Percentiles rank a stretch among this genome's conserved stretches.
phyloP scores from a whole-genome alignment of 2,113 vertebrate genomes.

The Eretmochelys imbricata region DNA sequence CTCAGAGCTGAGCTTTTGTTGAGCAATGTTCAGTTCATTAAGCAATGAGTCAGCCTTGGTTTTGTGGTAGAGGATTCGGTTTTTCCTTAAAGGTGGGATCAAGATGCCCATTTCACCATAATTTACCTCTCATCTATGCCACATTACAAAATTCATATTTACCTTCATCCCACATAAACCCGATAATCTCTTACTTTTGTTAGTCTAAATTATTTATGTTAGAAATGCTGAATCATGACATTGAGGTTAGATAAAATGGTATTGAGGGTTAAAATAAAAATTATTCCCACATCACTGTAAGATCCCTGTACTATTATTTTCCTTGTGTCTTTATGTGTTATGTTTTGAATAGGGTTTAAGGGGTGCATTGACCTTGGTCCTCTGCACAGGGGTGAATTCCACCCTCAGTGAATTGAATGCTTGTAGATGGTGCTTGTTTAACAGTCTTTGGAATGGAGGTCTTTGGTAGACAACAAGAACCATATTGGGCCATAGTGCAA shows the following conservation, averaged over 20 bases:
- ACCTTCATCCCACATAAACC: constrained; percentile 69
- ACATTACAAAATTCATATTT: constrained; percentile 39
- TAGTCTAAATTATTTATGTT: constrained; percentile 73
- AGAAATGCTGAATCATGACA: constrained; percentile 71
- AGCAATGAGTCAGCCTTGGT: constrained; percentile 71
- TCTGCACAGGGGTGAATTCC: constrained; percentile 9
- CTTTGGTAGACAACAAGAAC: not conserved
- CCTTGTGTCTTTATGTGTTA: constrained; percentile 12
- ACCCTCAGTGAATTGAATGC: not conserved
- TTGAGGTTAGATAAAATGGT: constrained; percentile 59
- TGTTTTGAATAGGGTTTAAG: constrained; percentile 44
- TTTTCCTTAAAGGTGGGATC: constrained; percentile 56
- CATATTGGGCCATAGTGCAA: not conserved
- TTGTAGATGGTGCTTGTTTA: not conserved
- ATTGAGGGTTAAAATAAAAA: constrained; percentile 42
- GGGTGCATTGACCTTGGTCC: not conserved
- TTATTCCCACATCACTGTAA: constrained; percentile 68
- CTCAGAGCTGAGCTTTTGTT: constrained; percentile 41
- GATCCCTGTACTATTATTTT: constrained; percentile 49
- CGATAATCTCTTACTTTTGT: constrained; percentile 55
- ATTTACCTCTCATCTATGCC: constrained; percentile 70
- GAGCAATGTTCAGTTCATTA: constrained; percentile 66
- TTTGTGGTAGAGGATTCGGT: constrained; percentile 65
- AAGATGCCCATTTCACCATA: constrained; percentile 66
- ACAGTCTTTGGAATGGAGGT: accelerated